Base-by-base conservation (phyloP, 1,140 invertebrate genomes). In the Palaemon carinicauda region DNA sequence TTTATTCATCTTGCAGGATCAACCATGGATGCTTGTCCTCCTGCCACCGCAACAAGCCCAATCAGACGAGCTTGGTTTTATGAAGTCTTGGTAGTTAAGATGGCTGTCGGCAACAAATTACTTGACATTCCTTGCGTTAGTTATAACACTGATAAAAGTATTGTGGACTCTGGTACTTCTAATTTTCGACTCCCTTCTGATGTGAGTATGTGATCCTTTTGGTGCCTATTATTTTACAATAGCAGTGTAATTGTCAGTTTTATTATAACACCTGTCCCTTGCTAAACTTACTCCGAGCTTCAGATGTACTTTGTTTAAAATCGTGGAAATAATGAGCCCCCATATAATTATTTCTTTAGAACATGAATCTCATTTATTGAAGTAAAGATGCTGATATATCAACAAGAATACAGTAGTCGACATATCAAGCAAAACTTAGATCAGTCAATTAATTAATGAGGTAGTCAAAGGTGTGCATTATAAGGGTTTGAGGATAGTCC, bases 51-150 rank as follows among this genome's bases (percentile, higher is more conserved):
- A 15, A 78, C 73, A 31, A 77, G 53, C 53, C 82, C 82, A 31
- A 84, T 84, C 51, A 77, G 82, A 78, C 71, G 82, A 24, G 31
- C 73, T 24, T 84, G 82, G 82, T 84, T 84, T 65, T 84, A 84
- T 52, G 82, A 84, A 24, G 82, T 84, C 50, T 29, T 84, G 17
- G 53, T 84, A 21, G 74, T 65, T 9, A 74, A 52, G 1, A 19
- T 84, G 50, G 54, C 10, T 50, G 29, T 84, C 24, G 71, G 73
- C 21, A 52, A 52, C 10, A 77, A 51, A 51, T 17, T 52, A 5
- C 24, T 84, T 3, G 65, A 50, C 54, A n/a, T 84, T 9, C 82
- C 82, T 12, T 84, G 82, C 60, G 73, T 78, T 3, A 60, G 56
- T 52, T 84, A 77, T 56, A 84, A 84, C 74, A 84, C 82, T 77